A percentile compares a stretch with the other conserved stretches of the same genome.
These are phyloP conservation scores for Stenodera caucasica DNA, from an alignment of 2,888 invertebrate species.

Conservation along the genomic window DNA sequence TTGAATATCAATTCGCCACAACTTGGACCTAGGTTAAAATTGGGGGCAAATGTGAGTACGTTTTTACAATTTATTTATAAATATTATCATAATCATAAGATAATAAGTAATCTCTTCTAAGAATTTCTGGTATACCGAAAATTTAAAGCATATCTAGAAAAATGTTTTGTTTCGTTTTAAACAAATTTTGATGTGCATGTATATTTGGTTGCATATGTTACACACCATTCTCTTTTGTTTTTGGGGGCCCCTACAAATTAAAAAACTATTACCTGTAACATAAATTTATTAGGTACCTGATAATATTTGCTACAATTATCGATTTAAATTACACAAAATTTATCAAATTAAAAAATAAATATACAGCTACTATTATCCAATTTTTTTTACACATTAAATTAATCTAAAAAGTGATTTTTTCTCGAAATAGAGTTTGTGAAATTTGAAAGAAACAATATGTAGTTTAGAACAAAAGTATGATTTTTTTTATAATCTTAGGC, in stretches of 20 bases:
- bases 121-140: too few relatives aligned
- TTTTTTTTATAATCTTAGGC: constrained; percentile 71
- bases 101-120: too few relatives aligned
- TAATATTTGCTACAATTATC: constrained; percentile 29
- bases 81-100: too few relatives aligned
- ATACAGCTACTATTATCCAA: constrained; percentile 19
- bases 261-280: constrained; percentile 21
- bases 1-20: too few relatives aligned
- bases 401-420: too few relatives aligned
- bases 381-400: constrained; percentile 28
- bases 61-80: too few relatives aligned
- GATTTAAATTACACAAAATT: constrained; percentile 1
- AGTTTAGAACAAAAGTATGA: constrained; percentile 13
- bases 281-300: constrained; percentile 39
- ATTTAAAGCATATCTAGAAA: too few relatives aligned
- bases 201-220: background rate
- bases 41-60: too few relatives aligned
- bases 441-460: constrained; percentile 23
- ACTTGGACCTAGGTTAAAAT: too few relatives aligned
- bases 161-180: too few relatives aligned
- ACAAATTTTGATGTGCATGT: background rate
- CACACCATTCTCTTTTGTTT: too few relatives aligned
- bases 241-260: too few relatives aligned
- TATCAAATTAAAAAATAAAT: constrained; percentile 34
- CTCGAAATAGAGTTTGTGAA: constrained; percentile 9